phyloP scores from a whole-genome alignment of 1,140 invertebrate genomes.

The Saccostrea glomerata region DNA sequence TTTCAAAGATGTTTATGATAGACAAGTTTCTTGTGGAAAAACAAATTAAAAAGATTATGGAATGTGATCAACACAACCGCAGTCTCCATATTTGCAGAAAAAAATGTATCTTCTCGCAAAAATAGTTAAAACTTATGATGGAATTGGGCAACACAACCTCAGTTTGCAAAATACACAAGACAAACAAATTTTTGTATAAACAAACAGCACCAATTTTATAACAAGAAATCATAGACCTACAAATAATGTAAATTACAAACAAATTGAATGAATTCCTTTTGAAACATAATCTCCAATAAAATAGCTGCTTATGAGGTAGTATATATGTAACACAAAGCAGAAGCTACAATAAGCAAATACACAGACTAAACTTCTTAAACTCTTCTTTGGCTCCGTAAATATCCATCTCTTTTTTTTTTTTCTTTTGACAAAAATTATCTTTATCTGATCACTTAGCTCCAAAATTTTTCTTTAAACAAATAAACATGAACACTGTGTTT shows the following conservation, averaged over 20 bases:
- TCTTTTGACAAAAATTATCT: too few relatives aligned
- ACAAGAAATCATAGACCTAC: background rate
- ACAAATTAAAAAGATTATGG: background rate
- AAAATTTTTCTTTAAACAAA: background rate
- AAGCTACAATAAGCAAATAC: background rate
- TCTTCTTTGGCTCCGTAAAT: background rate
- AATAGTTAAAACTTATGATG: background rate
- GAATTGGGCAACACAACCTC: constrained; percentile 3
- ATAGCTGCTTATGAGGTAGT: constrained; percentile 25
- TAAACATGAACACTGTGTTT: background rate
- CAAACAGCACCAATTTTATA: constrained; percentile 16
- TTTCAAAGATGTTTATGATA: too few relatives aligned
- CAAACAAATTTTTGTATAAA: background rate
- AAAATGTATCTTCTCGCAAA: too few relatives aligned
- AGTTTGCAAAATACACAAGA: background rate
- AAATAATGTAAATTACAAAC: background rate
- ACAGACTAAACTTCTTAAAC: background rate
- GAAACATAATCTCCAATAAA: background rate
- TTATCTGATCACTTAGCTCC: background rate
- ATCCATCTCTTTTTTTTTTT: background rate
- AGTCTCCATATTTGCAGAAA: background rate
- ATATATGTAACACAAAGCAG: background rate
- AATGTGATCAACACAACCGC: background rate
- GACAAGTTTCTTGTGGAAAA: too few relatives aligned
- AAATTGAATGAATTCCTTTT: background rate